Evolutionary conservation across 2,113 vertebrate species (phyloP), one percentile per base, ranked within the genome.

Genomic region (Galemys pyrenaicus): DNA sequence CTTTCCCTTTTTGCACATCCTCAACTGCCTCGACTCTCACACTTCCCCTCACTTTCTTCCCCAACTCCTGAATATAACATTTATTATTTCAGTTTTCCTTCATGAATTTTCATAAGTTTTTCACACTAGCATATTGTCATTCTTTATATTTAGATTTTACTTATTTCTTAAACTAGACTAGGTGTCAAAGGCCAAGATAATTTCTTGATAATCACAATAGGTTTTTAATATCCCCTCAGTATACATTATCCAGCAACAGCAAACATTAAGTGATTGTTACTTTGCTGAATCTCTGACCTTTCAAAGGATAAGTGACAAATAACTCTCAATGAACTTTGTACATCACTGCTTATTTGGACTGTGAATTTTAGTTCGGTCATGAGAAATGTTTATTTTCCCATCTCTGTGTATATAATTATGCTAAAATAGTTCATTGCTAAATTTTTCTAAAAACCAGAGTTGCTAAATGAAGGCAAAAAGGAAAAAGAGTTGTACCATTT

Each of bases 301-400:
- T 37, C 70, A 44, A 78, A 82, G 28, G 56, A 44, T 56, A 37
- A 78, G 44, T 75, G 83, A 70, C 84, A 91, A 94, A 78, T 56
- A 96, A 71, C 35, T 88, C 41, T 88, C 82, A 73, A 54, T 93
- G 92, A 94, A 86, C 89, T 97, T 96, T 95, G 93, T 89, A 49
- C 64, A 65, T 83, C 30, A 51, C 75, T 94, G 51, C 91, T 92
- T 96, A 87, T 84, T 93, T 89, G 71, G 35, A 92, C 65, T 65
- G 65, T 75, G 35, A 91, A 87, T 96, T 92, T 80, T 91, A 92
- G 95, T 79, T 94, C 32, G 39, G 2, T 88, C 68, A 1, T 92
- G 95, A 96, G 95, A 96, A 94, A 92, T 96, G 71, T 93, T 94
- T 96, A 88, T 94, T 96, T 96, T 93, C 94, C 87, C 79, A 88